Evolutionary conservation across 2,797 vertebrate genomes (phyloP).

Genomic region (Ctenochaetus hawaiiensis): DNA sequence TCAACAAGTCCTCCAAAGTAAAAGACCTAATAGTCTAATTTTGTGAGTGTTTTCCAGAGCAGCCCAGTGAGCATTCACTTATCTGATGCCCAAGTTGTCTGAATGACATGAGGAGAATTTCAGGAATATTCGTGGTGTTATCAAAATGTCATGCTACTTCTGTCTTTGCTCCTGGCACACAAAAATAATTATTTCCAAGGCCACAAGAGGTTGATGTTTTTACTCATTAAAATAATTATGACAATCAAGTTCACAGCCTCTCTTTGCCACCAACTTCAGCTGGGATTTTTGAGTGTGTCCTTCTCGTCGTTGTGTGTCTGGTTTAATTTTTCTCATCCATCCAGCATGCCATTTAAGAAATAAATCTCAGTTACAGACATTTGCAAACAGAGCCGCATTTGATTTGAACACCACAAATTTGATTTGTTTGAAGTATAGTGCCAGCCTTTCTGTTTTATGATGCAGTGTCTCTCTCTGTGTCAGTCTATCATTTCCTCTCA

Average conservation of each 20-base stretch:
- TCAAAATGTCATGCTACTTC: not conserved
- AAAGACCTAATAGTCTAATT: not conserved
- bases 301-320: not conserved
- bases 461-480: conserved; percentile 31
- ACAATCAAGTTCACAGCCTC: not conserved
- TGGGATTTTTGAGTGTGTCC: not conserved
- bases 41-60: not conserved
- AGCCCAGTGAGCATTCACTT: not conserved
- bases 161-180: not conserved
- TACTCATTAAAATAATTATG: not conserved
- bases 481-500: not conserved
- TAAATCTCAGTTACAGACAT: conserved; percentile 28
- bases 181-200: not conserved
- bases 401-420: conserved; percentile 38
- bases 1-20: not conserved
- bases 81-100: not conserved
- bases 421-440: conserved; percentile 36
- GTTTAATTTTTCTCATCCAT: not conserved
- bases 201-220: not conserved
- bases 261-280: not conserved
- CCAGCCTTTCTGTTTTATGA: conserved; percentile 39
- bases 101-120: not conserved
- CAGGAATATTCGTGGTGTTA: not conserved
- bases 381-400: conserved; percentile 31
- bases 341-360: conserved; percentile 18